These are phyloP conservation scores for Notamacropus eugenii DNA, from an alignment of 2,797 vertebrate species.

Conservation along the genomic window DNA sequence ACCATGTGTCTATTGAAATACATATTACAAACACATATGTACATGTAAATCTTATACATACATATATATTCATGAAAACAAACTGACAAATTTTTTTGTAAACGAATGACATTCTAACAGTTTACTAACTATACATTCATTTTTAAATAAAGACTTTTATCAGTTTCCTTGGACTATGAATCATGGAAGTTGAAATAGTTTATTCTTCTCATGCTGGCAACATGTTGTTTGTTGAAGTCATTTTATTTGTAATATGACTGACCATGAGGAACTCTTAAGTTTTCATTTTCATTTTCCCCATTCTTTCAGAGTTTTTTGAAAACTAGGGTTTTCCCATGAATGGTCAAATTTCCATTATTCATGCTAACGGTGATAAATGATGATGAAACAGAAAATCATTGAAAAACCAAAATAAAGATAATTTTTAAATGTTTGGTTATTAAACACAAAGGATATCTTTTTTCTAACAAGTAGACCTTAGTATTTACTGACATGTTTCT, in stretches of 20 bases:
- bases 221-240: not conserved
- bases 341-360: not conserved
- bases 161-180: not conserved
- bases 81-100: not conserved
- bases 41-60: not conserved
- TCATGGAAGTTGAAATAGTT: not conserved
- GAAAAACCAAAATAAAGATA: not conserved
- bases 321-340: not conserved
- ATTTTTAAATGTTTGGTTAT: not conserved
- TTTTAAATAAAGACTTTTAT: conserved; percentile 17
- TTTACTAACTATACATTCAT: not conserved
- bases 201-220: not conserved
- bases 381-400: not conserved
- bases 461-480: not conserved
- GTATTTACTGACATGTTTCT: not conserved
- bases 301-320: not conserved
- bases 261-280: not conserved
- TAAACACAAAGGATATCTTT: not conserved
- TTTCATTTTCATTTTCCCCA: not conserved
- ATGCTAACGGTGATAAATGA: not conserved
- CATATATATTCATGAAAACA: not conserved
- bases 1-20: not conserved
- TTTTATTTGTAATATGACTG: not conserved
- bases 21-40: not conserved
- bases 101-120: not conserved